These are phyloP conservation scores for Sebastes kiyomatsui DNA, from an alignment of 2,797 vertebrate genomes.

Conservation along the genomic window DNA sequence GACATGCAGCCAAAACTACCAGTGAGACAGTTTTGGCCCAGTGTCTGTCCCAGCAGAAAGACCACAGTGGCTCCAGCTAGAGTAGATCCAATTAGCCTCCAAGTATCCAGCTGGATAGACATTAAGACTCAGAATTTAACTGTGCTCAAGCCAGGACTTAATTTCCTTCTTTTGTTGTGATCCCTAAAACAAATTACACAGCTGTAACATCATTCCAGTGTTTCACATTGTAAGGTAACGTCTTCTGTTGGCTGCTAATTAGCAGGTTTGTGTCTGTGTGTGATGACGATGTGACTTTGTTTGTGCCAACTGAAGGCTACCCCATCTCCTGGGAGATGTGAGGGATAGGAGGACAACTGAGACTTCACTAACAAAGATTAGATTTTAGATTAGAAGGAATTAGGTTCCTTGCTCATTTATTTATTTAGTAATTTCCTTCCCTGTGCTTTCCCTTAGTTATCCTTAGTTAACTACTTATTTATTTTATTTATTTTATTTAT, in stretches of 20 bases:
- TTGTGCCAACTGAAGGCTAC: background rate
- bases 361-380: background rate
- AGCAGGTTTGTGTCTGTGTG: background rate
- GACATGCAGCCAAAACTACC: background rate
- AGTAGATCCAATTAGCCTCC: background rate
- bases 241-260: slow-evolving; percentile 7
- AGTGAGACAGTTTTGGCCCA: background rate
- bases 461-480: too few relatives aligned
- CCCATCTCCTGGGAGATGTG: background rate
- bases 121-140: background rate
- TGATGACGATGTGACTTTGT: background rate
- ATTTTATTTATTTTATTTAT: too few relatives aligned
- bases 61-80: background rate
- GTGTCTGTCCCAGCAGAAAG: background rate
- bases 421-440: too few relatives aligned
- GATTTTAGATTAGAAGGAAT: too few relatives aligned
- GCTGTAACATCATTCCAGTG: background rate
- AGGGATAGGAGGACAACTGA: background rate
- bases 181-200: background rate
- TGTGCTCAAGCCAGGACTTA: background rate
- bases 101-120: background rate
- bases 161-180: background rate
- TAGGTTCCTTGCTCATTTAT: too few relatives aligned
- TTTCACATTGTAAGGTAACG: background rate
- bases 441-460: too few relatives aligned